A percentile compares a stretch with the other conserved stretches of the same genome.
Conservation (phyloP, 2,113 vertebrate species). For the Mastomys coucha region DNA sequence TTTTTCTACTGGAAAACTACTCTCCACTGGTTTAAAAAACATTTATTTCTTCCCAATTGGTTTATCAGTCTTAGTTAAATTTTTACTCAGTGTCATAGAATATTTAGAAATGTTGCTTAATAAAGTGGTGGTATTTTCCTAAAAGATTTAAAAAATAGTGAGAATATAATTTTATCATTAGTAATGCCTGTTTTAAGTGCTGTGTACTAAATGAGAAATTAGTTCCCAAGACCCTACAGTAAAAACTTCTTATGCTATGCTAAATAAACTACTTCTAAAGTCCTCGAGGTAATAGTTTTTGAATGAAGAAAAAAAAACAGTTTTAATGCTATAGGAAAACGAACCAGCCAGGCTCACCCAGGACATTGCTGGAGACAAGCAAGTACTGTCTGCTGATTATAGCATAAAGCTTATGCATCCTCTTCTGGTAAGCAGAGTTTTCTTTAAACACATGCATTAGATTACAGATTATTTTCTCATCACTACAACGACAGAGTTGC, state of each 20-base stretch:
- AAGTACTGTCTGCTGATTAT: background rate
- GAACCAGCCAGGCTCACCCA: background rate
- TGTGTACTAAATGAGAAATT: slow-evolving; percentile 5
- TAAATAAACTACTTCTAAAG: slow-evolving; percentile 41
- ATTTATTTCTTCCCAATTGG: slow-evolving; percentile 5
- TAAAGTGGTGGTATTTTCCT: slow-evolving; percentile 31
- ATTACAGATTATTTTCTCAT: slow-evolving; percentile 7
- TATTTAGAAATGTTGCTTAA: slow-evolving; percentile 55
- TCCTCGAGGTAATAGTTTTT: background rate
- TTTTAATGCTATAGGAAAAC: slow-evolving; percentile 1
- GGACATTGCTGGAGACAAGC: background rate
- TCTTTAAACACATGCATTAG: slow-evolving; percentile 11
- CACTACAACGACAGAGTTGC: background rate
- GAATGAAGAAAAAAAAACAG: slow-evolving; percentile 8
- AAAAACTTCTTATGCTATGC: background rate
- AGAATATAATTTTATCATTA: slow-evolving; percentile 8
- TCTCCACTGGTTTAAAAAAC: slow-evolving; percentile 1
- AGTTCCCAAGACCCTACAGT: background rate
- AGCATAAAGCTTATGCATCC: background rate
- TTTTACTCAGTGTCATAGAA: slow-evolving; percentile 43
- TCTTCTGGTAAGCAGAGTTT: background rate
- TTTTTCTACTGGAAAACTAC: background rate
- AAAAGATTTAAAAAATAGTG: background rate
- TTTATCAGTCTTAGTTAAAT: slow-evolving; percentile 59
- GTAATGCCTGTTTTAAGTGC: background rate